Evolutionary conservation across 2,797 vertebrate genomes (phyloP).

Genomic region (Rhinatrema bivittatum): DNA sequence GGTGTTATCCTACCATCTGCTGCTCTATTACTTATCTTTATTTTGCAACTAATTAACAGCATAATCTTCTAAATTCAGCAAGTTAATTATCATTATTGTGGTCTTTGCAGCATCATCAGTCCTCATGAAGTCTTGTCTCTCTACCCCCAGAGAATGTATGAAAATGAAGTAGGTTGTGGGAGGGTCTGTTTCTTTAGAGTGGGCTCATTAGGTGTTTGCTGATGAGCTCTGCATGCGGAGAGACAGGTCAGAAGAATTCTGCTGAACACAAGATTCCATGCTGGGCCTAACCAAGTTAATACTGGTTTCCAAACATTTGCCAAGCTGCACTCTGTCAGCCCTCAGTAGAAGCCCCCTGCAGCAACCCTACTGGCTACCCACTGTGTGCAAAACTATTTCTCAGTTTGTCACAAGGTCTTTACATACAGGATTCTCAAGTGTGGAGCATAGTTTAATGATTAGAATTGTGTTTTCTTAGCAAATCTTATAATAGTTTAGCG

Average conservation of each 20-base stretch:
- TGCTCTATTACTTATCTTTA: slow-evolving; percentile 99
- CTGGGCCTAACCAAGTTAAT: slow-evolving; percentile 83
- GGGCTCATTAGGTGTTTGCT: slow-evolving; percentile 97
- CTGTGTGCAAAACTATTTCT: slow-evolving; percentile 64
- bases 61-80: slow-evolving; percentile 99
- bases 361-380: slow-evolving; percentile 57
- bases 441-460: slow-evolving; percentile 13
- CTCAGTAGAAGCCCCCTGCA: slow-evolving; percentile 55
- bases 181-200: slow-evolving; percentile 84
- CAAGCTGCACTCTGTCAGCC: slow-evolving; percentile 75
- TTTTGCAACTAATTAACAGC: slow-evolving; percentile 99
- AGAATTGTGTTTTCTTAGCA: no score
- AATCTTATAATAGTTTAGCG: no score
- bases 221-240: slow-evolving; percentile 83
- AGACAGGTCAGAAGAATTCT: slow-evolving; percentile 93
- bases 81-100: slow-evolving; percentile 99
- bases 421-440: slow-evolving; percentile 3
- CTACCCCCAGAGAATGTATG: slow-evolving; percentile 76
- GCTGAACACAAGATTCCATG: slow-evolving; percentile 96
- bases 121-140: slow-evolving; percentile 94
- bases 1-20: slow-evolving; percentile 99
- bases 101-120: slow-evolving; percentile 99
- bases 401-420: slow-evolving; percentile 66
- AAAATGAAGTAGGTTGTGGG: slow-evolving; percentile 76
- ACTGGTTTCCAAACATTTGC: slow-evolving; percentile 75